A percentile compares a stretch with the other conserved stretches of the same genome.
phyloP scores from a whole-genome alignment of 2,113 vertebrate species.

The Tor tambroides region DNA sequence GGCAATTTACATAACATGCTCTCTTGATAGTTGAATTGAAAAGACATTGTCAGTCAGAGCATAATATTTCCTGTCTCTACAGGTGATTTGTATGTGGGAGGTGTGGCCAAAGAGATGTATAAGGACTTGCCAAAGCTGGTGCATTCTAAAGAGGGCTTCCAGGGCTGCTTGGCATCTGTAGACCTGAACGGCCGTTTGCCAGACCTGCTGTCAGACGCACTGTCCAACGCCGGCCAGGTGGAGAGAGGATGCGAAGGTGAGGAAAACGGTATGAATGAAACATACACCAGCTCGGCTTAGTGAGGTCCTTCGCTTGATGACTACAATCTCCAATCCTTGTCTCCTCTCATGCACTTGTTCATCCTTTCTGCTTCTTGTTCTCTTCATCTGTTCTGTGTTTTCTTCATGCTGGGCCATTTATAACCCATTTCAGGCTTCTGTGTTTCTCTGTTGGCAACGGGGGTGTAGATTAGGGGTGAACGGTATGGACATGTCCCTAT shows the following conservation, averaged over 20 bases:
- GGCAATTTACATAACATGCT: neutral
- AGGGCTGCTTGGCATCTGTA: slow-evolving; percentile 95
- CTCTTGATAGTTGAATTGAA: neutral
- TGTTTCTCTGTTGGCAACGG: neutral
- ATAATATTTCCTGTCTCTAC: slow-evolving; percentile 24
- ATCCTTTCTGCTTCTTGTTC: slow-evolving; percentile 59
- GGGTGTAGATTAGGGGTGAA: neutral
- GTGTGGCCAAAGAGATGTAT: slow-evolving; percentile 96
- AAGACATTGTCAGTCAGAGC: slow-evolving; percentile 18
- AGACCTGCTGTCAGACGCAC: slow-evolving; percentile 94
- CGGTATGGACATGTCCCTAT: neutral
- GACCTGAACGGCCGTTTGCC: slow-evolving; percentile 96
- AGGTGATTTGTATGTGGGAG: slow-evolving; percentile 97
- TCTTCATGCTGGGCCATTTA: slow-evolving; percentile 35
- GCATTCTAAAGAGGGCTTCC: slow-evolving; percentile 95
- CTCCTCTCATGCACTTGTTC: slow-evolving; percentile 48
- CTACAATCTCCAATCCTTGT: slow-evolving; percentile 3
- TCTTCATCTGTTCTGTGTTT: slow-evolving; percentile 51
- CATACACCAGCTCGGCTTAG: neutral
- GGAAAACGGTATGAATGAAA: slow-evolving; percentile 38
- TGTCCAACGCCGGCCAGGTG: slow-evolving; percentile 93
- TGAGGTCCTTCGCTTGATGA: neutral
- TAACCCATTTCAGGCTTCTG: neutral
- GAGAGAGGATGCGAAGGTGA: slow-evolving; percentile 99
- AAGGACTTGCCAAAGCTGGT: slow-evolving; percentile 95